Evolutionary conservation across 1,140 invertebrate species (phyloP).

Genomic region (Octopus sinensis): DNA sequence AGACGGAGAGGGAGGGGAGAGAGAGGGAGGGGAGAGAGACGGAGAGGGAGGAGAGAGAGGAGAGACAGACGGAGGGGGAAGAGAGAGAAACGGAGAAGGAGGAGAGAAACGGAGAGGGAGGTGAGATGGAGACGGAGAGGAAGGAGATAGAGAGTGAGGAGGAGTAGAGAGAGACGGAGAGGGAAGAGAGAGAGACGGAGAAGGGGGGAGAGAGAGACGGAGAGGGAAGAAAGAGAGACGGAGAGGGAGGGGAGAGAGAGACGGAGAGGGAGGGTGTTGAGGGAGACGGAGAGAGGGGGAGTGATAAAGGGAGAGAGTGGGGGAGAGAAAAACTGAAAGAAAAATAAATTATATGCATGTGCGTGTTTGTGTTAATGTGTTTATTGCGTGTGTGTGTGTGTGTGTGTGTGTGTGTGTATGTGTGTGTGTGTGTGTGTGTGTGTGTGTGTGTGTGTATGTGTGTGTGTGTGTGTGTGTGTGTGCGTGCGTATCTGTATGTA

Average conservation of each 20-base stretch:
- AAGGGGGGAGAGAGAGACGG: too few species aligned
- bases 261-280: neutral
- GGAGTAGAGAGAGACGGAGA: neutral
- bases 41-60: too few species aligned
- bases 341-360: neutral
- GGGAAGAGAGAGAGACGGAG: neutral
- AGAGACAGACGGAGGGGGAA: neutral
- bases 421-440: neutral
- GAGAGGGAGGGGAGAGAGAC: neutral
- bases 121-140: neutral
- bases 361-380: neutral
- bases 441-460: neutral
- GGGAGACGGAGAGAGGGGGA: neutral
- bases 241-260: neutral
- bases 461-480: neutral
- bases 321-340: neutral
- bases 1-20: neutral
- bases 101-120: neutral
- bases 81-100: neutral
- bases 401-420: neutral
- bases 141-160: neutral
- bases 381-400: neutral
- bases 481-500: neutral
- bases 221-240: neutral
- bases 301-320: neutral